Conservation (phyloP, 2,797 vertebrate species). For the Lagocephalus sceleratus region DNA sequence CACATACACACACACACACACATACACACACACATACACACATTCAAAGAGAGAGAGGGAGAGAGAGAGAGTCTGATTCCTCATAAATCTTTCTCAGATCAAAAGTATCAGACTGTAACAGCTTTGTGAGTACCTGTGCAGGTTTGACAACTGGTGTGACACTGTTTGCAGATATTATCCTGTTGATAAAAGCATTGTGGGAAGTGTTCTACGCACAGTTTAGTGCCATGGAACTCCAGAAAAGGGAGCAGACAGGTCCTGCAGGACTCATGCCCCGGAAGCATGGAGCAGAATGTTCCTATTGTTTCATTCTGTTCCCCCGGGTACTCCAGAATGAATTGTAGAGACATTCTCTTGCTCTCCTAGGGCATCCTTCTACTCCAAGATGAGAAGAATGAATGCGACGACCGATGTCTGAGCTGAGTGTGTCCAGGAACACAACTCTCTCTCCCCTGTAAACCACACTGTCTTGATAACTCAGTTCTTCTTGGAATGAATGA, state of each 20-base stretch:
- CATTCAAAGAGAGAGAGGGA: too few relatives aligned
- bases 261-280: constrained; percentile 69
- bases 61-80: too few relatives aligned
- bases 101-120: too few relatives aligned
- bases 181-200: constrained; percentile 64
- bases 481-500: neutral
- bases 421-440: neutral
- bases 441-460: neutral
- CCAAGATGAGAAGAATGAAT: neutral
- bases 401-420: neutral
- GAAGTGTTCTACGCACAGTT: constrained; percentile 71
- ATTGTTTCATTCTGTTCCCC: too few relatives aligned
- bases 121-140: constrained; percentile 61
- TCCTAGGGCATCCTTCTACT: neutral
- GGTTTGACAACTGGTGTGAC: constrained; percentile 77
- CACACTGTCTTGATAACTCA: neutral
- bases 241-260: constrained; percentile 56
- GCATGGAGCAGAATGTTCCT: constrained; percentile 5
- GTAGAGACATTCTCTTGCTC: neutral
- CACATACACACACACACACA: constrained; percentile 17
- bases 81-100: neutral
- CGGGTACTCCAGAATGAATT: too few relatives aligned
- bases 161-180: constrained; percentile 53
- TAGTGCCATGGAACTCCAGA: constrained; percentile 70
- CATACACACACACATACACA: too few relatives aligned